Percentiles rank a stretch among this genome's conserved stretches.
These are phyloP conservation scores for Pseudococcus viburni DNA, from an alignment of 2,888 invertebrate genomes.

Conservation along the genomic window DNA sequence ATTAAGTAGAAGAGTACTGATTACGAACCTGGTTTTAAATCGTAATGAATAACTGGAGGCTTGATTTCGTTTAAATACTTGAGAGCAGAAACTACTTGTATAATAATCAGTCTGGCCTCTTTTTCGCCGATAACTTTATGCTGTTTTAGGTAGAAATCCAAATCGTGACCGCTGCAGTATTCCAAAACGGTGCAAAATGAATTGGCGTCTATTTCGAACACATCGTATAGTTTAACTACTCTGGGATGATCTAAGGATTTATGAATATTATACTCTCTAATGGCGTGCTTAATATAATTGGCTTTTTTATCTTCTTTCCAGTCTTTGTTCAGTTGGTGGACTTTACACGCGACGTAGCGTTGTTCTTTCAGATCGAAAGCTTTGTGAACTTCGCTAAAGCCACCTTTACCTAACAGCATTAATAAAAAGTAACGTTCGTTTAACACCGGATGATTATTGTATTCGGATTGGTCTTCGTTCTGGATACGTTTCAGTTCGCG, in stretches of 20 bases:
- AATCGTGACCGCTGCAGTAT: conserved; percentile 99
- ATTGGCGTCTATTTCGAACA: conserved; percentile 99
- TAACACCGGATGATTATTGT: conserved; percentile 94
- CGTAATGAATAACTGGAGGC: conserved; percentile 99
- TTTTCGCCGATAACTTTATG: conserved; percentile 99
- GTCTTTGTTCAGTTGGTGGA: conserved; percentile 99
- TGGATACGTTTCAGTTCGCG: conserved; percentile 98
- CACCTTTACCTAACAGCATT: conserved; percentile 97
- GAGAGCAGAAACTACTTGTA: conserved; percentile 99
- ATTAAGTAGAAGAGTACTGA: neutral
- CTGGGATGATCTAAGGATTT: conserved; percentile 98
- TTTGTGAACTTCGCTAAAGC: conserved; percentile 96
- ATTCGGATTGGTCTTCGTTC: conserved; percentile 98
- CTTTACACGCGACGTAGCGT: conserved; percentile 99
- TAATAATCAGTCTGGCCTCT: conserved; percentile 98
- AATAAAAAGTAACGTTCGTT: conserved; percentile 88
- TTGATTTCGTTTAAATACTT: conserved; percentile 99
- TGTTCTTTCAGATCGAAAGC: conserved; percentile 99
- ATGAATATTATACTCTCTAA: conserved; percentile 99
- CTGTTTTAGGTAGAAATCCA: conserved; percentile 99
- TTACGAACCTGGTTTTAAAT: conserved; percentile 91
- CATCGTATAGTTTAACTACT: conserved; percentile 98
- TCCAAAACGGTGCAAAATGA: conserved; percentile 99
- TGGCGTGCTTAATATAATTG: conserved; percentile 99
- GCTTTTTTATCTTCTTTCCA: conserved; percentile 99